These are phyloP conservation scores for Andrena bucephala DNA, from an alignment of 2,888 invertebrate genomes.

Conservation along the genomic window DNA sequence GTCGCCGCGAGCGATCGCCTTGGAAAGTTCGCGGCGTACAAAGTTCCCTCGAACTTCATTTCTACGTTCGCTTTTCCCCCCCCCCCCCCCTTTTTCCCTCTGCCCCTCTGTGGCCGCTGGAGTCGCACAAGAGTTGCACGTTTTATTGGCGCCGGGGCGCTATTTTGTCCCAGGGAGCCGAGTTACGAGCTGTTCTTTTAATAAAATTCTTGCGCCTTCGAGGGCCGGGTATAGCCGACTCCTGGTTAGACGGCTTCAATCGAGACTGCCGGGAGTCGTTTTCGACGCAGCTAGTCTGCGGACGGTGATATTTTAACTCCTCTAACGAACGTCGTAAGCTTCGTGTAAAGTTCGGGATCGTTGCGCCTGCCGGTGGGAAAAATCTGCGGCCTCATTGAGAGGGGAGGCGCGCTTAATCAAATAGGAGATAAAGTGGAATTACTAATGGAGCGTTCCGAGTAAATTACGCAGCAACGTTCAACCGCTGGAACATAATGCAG, in stretches of 20 bases:
- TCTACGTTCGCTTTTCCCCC: not conserved
- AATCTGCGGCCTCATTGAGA: too few species aligned
- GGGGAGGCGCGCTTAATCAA: not conserved
- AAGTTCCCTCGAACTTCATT: constrained; percentile 26
- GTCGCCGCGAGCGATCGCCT: constrained; percentile 43
- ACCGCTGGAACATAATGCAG: constrained; percentile 15
- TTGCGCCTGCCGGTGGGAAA: not conserved
- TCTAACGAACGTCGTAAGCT: too few species aligned
- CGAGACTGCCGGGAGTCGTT: not conserved
- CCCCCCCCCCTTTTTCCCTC: not conserved
- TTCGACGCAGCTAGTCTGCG: not conserved
- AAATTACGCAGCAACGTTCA: constrained; percentile 44
- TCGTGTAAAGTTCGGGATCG: too few species aligned
- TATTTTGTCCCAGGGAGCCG: not conserved
- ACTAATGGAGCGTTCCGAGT: constrained; percentile 30
- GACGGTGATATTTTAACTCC: too few species aligned
- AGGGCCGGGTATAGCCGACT: not conserved
- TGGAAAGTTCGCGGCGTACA: constrained; percentile 45
- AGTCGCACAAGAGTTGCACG: constrained; percentile 3
- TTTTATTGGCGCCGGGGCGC: not conserved
- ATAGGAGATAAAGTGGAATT: not conserved
- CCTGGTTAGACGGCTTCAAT: not conserved
- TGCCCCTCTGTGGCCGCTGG: not conserved
- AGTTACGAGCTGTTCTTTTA: constrained; percentile 9
- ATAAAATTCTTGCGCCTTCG: constrained; percentile 31